Evolutionary conservation across 2,797 vertebrate species (phyloP), one percentile per base, ranked within the genome.

Genomic region (Novumbra hubbsi): DNA sequence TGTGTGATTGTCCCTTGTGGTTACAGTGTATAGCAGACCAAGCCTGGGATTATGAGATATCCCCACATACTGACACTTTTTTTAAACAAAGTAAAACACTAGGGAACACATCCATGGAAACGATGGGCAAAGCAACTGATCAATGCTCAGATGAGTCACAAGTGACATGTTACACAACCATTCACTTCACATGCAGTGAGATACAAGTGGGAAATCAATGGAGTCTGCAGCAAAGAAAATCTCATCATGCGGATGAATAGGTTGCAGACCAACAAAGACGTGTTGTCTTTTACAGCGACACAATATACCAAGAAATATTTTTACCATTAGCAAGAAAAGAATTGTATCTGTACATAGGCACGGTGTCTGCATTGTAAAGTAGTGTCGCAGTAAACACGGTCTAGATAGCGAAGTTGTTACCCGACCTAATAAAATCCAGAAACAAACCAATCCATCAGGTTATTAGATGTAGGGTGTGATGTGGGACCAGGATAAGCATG

Each of bases 121-220:
- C 17, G 34, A 17, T 38, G 17, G 64, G 64, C 32, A 17, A 19
- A 66, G 64, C 64, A 34, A 38, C 64, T 9, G 64, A 66, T 66
- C 28, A 38, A 66, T 14, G 14, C 32, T 9, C 17, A 66, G 12
- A 65, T 66, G 64, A 66, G 32, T 66, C 32, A 66, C 64, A 66
- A 66, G 64, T 66, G 64, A 38, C 64, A 38, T 32, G 64, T 66
- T 66, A 66, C 12, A 19, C 32, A 66, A 66, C 19, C 27, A 14
- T 32, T 32, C 28, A 32, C 16, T 66, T 38, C 28, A 19, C 19
- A 66, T 66, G 64, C 64, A 66, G 64, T 38, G 28, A 30, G 32
- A 38, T 32, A 66, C 17, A 3, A 17, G 8, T 1, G 32, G 64
- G 32, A 66, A 38, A 66, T 66, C 64, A 66, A 65, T 34, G 17